Evolutionary conservation across 2,113 vertebrate genomes (phyloP), one percentile per base, ranked within the genome.

Genomic region (Mirza zaza): DNA sequence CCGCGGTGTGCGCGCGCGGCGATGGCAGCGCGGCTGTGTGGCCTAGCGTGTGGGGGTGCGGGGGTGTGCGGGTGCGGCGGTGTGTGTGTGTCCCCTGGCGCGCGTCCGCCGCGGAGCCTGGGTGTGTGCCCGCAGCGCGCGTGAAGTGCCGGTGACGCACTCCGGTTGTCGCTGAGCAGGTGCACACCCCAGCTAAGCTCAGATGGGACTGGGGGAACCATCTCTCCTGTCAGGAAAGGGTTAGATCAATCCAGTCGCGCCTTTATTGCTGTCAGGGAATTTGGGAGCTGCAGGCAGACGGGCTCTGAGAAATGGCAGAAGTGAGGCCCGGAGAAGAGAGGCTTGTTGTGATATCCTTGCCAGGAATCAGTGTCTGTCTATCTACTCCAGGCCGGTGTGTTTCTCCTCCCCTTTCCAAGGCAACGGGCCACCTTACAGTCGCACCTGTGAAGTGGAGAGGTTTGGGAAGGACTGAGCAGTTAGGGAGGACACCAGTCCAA

Each of bases 161-260:
- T 18, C 29, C 14, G 1, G 3, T 42, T 18, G 3, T 6, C 39
- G 4, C 17, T 1, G 36, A 17, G 85, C 65, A 18, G 29, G 8
- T 61, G 80, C 10, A 39, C 61, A 5, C 1, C n/a, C 29, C 12
- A 3, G 42, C 21, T 5, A 32, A 34, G 6, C 0, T 6, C 36
- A 2, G 1, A 25, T 3, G 1, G 20, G 4, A 0, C 10, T 0
- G 21, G 12, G 15, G 20, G 20, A 25, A 8, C 21, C 0, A 0
- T 32, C 10, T 34, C 34, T 45, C 42, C 2, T 0, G n/a, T 3
- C 25, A 1, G 0, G 6, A 12, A 52, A 73, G 34, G 50, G 71
- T 70, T 14, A 1, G 0, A 18, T 7, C 1, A 2, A 3, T 17
- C 27, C n/a, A 1, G 0, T 20, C 23, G 36, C 10, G 42, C 36